Base-by-base conservation (phyloP, 2,888 invertebrate genomes). In the Chydorus sphaericus region DNA sequence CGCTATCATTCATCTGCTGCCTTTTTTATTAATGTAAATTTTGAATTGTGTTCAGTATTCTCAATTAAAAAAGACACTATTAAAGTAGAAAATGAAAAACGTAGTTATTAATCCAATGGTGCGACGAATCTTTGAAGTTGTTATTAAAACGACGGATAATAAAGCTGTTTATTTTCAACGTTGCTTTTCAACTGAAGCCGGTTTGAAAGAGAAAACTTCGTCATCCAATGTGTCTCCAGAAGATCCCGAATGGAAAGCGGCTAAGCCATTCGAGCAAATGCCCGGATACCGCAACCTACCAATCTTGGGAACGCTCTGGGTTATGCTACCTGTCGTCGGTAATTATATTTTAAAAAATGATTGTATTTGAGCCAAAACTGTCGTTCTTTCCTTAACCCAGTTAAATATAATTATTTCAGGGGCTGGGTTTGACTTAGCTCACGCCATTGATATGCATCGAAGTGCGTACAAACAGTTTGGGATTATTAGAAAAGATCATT, bases 271-370 rank as follows among this genome's bases (percentile, higher is more conserved):
- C 20, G 33, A 48, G 1, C 18, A 55, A 31, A 23, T 55, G 16
- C 55, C 55, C 4, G 55, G 55, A 7, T n/a, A 31, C 14, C n/a
- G 29, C 8, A 29, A 23, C 28, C 6, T 48, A 26, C 55, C 55
- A 26, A 20, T 55, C 16, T 7, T 55, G 4, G 55, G 55, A 5
- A 55, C 55, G 4, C 18, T 36, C 4, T 55, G 55, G 55, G 28
- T 33, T 16, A n/a, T 49, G 16, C n/a, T 55, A 10, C 55, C 49
- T 5, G 10, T 2, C 3, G n/a, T 36, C 8, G 36, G 36, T 48
- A 49, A 71, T 14, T 18, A 26, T 14, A 23, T 16, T 44, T 44
- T 16, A 18, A n/a, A n/a, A n/a, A n/a, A n/a, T n/a, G n/a, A n/a
- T n/a, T n/a, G n/a, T n/a, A n/a, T n/a, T 18, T n/a, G 10, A 23